Evolutionary conservation across 2,888 invertebrate genomes (phyloP).

Genomic region (Hirtodrosophila alboralis): DNA sequence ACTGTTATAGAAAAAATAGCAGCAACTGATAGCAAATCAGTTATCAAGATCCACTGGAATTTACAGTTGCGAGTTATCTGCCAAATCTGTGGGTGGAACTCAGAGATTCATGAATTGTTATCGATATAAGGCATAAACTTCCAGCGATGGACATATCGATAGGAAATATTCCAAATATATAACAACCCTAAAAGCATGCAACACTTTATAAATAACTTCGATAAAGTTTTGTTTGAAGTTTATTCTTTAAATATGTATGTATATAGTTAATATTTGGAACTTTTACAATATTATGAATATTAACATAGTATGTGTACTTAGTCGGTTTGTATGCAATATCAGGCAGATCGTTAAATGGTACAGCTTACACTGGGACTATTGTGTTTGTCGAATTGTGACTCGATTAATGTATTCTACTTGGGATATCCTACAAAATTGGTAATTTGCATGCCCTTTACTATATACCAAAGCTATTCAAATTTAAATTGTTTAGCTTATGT

Average conservation of each 20-base stretch:
- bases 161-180: not conserved
- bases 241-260: constrained; percentile 55
- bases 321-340: constrained; percentile 45
- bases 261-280: constrained; percentile 62
- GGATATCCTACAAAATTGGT: constrained; percentile 2
- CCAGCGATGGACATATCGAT: constrained; percentile 36
- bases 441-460: too few relatives aligned
- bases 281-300: constrained; percentile 67
- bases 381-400: not conserved
- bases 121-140: too few relatives aligned
- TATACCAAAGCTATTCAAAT: too few relatives aligned
- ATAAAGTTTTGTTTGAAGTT: constrained; percentile 54
- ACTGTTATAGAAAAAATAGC: too few relatives aligned
- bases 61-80: too few relatives aligned
- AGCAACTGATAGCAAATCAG: not conserved
- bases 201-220: not conserved
- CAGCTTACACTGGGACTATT: constrained; percentile 1
- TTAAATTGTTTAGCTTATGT: too few relatives aligned
- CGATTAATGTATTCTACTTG: not conserved
- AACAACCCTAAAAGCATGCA: constrained; percentile 19
- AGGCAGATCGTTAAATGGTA: constrained; percentile 24
- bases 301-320: constrained; percentile 47
- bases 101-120: too few relatives aligned
- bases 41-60: too few relatives aligned
- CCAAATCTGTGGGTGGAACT: too few relatives aligned